Evolutionary conservation across 2,797 vertebrate genomes (phyloP), one percentile per base, ranked within the genome.

Genomic region (Halcyon badia): DNA sequence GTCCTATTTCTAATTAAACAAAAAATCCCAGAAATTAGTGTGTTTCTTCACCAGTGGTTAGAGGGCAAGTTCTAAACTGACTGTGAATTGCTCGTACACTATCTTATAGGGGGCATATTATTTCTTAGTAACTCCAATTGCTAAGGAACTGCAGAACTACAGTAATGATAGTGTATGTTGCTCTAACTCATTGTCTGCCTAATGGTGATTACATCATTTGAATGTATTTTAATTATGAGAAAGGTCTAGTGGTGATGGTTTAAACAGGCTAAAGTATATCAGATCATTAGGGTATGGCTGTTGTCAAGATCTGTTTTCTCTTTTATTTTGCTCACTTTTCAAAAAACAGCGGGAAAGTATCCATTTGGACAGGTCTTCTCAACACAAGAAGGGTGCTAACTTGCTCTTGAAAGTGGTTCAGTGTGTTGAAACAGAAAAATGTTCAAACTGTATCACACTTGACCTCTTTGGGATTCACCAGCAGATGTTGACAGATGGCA

Each of bases 401-500:
- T 66, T 64, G 22, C 20, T 61, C n/a, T 82, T 91, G n/a, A 76
- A 95, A 87, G 31, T 20, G 7, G 13, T 76, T 95, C 54, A 82
- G 10, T 30, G 19, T 87, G 42, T 11, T 95, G 48, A 91, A 96
- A 90, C 8, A 20, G 37, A 82, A 64, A 90, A 89, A 60, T 75
- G 5, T 73, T 80, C 66, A 51, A 88, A 68, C 5, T 87, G 64
- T 56, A 80, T 24, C 61, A 49, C 41, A 46, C 19, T 91, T 91
- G 80, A 84, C 57, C 33, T 64, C 35, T 62, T 70, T 60, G 41
- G 39, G 75, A 93, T 93, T 80, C 70, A 86, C 44, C n/a, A 72
- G 61, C 68, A 90, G 64, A 77, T 68, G 44, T 1, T 84, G 90
- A 83, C 71, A 95, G 88, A 82, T 62, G 89, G 35, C 80, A 87